Percentiles rank a stretch among this genome's conserved stretches.
Evolutionary conservation across 2,888 invertebrate genomes (phyloP).

Genomic region (Spodoptera picta): DNA sequence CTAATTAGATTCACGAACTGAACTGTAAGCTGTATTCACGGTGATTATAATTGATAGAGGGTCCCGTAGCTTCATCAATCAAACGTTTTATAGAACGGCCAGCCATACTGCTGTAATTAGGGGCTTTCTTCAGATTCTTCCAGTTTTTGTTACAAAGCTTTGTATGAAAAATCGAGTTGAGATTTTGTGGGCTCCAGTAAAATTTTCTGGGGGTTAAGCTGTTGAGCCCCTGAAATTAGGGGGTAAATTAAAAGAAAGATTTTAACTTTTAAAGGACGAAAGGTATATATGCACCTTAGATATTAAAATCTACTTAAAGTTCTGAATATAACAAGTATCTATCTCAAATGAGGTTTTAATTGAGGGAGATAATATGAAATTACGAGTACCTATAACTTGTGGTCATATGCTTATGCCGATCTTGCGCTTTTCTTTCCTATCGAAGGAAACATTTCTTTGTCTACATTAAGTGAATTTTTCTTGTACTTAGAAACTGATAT

Average conservation of each 20-base stretch:
- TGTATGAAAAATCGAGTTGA: slow-evolving; percentile 36
- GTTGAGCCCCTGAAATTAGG: slow-evolving; percentile 7
- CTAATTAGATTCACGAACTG: slow-evolving; percentile 37
- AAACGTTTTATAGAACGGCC: slow-evolving; percentile 65
- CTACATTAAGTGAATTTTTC: too few relatives aligned
- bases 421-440: too few relatives aligned
- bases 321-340: too few relatives aligned
- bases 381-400: too few relatives aligned
- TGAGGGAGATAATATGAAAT: too few relatives aligned
- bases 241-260: neutral
- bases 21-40: slow-evolving; percentile 45
- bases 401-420: too few relatives aligned
- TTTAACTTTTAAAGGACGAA: too few relatives aligned
- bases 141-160: slow-evolving; percentile 37
- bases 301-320: too few relatives aligned
- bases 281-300: too few relatives aligned
- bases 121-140: slow-evolving; percentile 55
- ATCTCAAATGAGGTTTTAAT: too few relatives aligned
- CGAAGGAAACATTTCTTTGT: too few relatives aligned
- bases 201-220: slow-evolving; percentile 4
- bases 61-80: slow-evolving; percentile 64
- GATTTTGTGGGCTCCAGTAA: slow-evolving; percentile 25
- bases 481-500: neutral
- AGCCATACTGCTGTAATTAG: slow-evolving; percentile 62
- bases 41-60: slow-evolving; percentile 71